Evolutionary conservation across 2,888 invertebrate genomes (phyloP).

Genomic region (Horisme vitalbata): DNA sequence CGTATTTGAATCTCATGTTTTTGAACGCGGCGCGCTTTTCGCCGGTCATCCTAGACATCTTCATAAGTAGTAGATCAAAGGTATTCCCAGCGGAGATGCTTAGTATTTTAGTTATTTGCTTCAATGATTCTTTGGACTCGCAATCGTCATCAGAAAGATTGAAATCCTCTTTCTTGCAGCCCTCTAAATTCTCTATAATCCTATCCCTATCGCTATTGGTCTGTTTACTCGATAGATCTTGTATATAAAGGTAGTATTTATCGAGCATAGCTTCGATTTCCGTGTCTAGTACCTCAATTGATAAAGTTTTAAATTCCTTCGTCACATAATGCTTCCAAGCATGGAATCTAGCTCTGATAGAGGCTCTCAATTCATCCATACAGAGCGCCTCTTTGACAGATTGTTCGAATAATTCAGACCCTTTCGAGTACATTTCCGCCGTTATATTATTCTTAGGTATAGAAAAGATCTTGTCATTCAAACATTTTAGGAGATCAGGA

Average conservation of each 20-base stretch:
- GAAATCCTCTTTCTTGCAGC: conserved; percentile 43
- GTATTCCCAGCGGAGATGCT: conserved; percentile 62
- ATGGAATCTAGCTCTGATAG: conserved; percentile 60
- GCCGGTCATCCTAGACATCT: conserved; percentile 58
- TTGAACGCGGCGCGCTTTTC: conserved; percentile 62
- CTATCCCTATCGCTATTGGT: conserved; percentile 51
- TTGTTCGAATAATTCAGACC: conserved; percentile 61
- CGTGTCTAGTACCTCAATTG: conserved; percentile 59
- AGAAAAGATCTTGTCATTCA: conserved; percentile 58
- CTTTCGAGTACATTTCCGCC: conserved; percentile 61
- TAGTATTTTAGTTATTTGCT: conserved; percentile 58
- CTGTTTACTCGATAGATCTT: conserved; percentile 60
- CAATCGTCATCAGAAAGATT: conserved; percentile 51
- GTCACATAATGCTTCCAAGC: conserved; percentile 68
- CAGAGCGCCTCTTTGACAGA: conserved; percentile 66
- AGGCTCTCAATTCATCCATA: conserved; percentile 63
- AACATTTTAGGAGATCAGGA: conserved; percentile 58
- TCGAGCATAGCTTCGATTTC: conserved; percentile 67
- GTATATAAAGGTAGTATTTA: conserved; percentile 67
- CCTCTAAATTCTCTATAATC: conserved; percentile 62
- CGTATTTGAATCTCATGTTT: conserved; percentile 66
- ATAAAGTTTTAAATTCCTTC: conserved; percentile 62
- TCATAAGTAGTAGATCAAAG: conserved; percentile 67
- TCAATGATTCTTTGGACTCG: conserved; percentile 55
- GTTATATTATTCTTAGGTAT: conserved; percentile 54